A percentile compares a stretch with the other conserved stretches of the same genome.
Conservation (phyloP, 2,113 vertebrate species). For the Myrmophylax atrothorax region DNA sequence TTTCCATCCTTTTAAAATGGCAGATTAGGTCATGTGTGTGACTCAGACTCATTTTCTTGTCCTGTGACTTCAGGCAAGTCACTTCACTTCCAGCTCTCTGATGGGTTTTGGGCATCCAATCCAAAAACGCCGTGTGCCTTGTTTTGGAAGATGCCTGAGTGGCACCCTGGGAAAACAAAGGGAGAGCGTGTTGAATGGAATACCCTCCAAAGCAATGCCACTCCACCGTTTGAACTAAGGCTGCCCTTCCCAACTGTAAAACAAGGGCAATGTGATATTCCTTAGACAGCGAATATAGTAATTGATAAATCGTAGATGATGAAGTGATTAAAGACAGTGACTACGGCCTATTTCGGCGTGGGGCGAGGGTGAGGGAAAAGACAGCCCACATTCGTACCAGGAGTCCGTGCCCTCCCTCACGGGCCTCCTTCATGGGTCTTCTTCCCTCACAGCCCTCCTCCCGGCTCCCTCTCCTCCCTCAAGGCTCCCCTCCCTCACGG, state of each 20-base stretch:
- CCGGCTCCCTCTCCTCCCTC: too few species aligned
- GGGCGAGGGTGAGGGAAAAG: fast-evolving
- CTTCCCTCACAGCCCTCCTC: too few species aligned
- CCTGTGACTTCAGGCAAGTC: slow-evolving; percentile 5
- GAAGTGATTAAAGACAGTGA: fast-evolving
- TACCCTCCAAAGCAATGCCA: not conserved
- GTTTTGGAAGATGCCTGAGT: not conserved
- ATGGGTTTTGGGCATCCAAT: not conserved
- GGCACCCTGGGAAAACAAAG: not conserved
- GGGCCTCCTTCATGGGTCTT: too few species aligned
- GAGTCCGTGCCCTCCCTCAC: not conserved
- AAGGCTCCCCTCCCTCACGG: too few species aligned
- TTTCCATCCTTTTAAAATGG: slow-evolving; percentile 14
- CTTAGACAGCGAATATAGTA: fast-evolving
- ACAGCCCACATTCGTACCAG: fast-evolving
- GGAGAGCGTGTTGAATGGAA: not conserved
- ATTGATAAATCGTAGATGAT: fast-evolving
- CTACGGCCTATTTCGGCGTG: fast-evolving
- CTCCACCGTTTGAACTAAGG: not conserved
- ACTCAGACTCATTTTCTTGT: slow-evolving; percentile 26
- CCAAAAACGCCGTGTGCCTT: not conserved
- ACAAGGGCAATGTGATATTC: not conserved
- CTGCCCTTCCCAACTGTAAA: not conserved
- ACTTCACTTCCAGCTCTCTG: not conserved
- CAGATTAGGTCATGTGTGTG: slow-evolving; percentile 5